Evolutionary conservation across 2,888 invertebrate genomes (phyloP), one percentile per base, ranked within the genome.

Genomic region (Lochmaea capreae): DNA sequence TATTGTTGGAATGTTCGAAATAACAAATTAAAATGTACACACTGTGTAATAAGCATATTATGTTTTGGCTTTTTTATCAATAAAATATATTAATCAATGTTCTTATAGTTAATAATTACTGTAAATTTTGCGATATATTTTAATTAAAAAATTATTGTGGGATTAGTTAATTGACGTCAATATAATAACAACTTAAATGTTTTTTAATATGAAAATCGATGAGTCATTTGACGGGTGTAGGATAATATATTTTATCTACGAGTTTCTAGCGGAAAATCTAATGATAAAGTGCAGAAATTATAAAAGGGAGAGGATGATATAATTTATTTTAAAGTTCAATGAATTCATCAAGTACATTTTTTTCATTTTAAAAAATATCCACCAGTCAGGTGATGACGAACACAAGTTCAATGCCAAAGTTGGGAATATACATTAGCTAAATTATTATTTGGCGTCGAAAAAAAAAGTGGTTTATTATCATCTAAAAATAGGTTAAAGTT

Each of bases 111-210:
- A 54, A 54, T 54, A 16, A 16, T 10, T 54, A 54, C 10, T 16
- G 16, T 54, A 18, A 54, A 54, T 54, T 54, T 54, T 16, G 18
- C 54, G 54, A 6, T 16, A 54, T 16, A 54, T 16, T 18, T 18
- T 9, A 54, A 46, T 11, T 3, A 10, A 54, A 54, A 54, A 54
- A 54, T n/a, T n/a, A n/a, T n/a, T n/a, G 54, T 16, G 18, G 9
- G 54, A 54, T 54, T 54, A 54, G 9, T 54, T 16, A 54, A 54
- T 16, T 54, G 54, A 54, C 54, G 54, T 54, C 54, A 54, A 18
- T n/a, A 9, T 10, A 16, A 9, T 54, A 46, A 12, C 2, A 16
- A 54, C 9, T 54, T 16, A 9, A 9, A 10, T 54, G 18, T 54
- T 54, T 18, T 54, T 10, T 18, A 18, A 54, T 54, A 3, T 16